A percentile compares a stretch with the other conserved stretches of the same genome.
phyloP scores from a whole-genome alignment of 1,140 invertebrate genomes.

The Melanaphis sacchari region DNA sequence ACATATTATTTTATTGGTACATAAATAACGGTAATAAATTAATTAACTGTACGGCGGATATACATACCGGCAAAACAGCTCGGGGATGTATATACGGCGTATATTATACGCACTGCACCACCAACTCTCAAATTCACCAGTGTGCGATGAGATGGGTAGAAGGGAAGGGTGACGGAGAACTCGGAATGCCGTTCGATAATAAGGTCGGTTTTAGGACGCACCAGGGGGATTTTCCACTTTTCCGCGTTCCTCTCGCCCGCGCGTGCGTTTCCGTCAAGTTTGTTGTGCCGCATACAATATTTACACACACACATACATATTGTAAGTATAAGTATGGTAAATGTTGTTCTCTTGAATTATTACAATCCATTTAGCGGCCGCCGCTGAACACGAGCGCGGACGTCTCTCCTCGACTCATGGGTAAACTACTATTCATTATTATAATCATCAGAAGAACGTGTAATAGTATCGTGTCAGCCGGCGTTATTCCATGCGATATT shows the following conservation, averaged over 20 bases:
- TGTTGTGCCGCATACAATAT: neutral
- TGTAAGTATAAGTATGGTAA: neutral
- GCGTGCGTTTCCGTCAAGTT: slow-evolving; percentile 16
- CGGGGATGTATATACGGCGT: neutral
- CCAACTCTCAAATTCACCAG: neutral
- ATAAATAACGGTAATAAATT: neutral
- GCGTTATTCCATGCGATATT: neutral
- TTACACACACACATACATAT: neutral
- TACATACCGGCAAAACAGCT: neutral
- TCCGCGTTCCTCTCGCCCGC: neutral
- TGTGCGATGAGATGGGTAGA: neutral
- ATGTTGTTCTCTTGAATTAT: slow-evolving; percentile 28
- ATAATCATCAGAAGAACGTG: neutral
- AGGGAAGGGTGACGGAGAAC: neutral
- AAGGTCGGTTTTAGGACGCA: neutral
- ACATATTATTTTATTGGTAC: neutral
- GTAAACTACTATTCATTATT: neutral
- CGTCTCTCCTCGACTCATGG: neutral
- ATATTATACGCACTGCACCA: neutral
- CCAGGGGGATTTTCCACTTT: neutral
- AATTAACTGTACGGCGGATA: neutral
- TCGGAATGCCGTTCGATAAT: slow-evolving; percentile 8
- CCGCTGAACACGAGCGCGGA: neutral
- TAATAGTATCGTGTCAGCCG: neutral
- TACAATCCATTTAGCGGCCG: slow-evolving; percentile 31